Evolutionary conservation across 2,113 vertebrate genomes (phyloP).

Genomic region (Pleuronectes platessa): DNA sequence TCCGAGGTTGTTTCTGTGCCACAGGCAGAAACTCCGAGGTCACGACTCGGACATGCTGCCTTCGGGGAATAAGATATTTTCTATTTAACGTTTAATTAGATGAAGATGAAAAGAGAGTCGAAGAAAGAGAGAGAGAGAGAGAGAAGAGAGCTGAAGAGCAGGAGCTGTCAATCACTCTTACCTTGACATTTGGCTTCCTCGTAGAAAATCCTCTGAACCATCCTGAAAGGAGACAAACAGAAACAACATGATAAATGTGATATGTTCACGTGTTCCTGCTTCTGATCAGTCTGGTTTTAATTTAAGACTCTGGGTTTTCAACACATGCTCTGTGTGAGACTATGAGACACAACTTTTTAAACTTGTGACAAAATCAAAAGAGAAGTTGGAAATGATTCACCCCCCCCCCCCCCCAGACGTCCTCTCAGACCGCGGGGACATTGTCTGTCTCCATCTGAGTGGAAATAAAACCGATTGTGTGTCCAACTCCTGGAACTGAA

Average conservation of each 20-base stretch:
- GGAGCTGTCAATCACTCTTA: slow-evolving; percentile 65
- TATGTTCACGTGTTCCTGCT: too few species aligned
- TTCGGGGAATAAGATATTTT: background rate
- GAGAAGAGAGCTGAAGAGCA: background rate
- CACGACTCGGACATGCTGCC: background rate
- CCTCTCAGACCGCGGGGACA: background rate
- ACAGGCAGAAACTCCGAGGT: background rate
- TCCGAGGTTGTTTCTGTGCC: background rate
- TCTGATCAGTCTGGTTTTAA: too few species aligned
- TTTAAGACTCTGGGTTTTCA: too few species aligned
- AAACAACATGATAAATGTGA: background rate
- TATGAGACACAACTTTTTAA: too few species aligned
- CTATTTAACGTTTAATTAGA: background rate
- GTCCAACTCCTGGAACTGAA: background rate
- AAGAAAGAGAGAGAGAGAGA: background rate
- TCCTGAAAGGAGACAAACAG: slow-evolving; percentile 83
- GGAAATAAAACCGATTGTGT: slow-evolving; percentile 40
- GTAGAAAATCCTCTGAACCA: slow-evolving; percentile 96
- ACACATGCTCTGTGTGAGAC: too few species aligned
- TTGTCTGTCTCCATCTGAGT: slow-evolving; percentile 31
- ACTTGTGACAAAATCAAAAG: too few species aligned
- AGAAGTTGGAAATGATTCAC: too few species aligned
- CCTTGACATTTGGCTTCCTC: slow-evolving; percentile 92
- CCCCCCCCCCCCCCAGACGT: too few species aligned
- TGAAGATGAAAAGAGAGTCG: background rate